Percentiles rank a stretch among this genome's conserved stretches.
These are phyloP conservation scores for Cromileptes altivelis DNA, from an alignment of 2,113 vertebrate species.

Conservation along the genomic window DNA sequence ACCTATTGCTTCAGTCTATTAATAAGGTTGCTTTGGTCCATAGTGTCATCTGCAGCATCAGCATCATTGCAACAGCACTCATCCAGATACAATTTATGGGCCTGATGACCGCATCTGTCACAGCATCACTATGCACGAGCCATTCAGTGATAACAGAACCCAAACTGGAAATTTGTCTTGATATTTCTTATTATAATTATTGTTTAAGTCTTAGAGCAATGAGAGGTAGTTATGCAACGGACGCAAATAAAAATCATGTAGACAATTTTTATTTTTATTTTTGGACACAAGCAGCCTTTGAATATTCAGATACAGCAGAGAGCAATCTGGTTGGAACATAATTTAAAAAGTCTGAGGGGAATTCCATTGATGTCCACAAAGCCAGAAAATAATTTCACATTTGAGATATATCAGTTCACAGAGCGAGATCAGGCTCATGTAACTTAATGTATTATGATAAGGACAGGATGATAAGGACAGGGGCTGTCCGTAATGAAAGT, in stretches of 20 bases:
- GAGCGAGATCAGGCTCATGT: background rate
- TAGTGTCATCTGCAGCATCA: background rate
- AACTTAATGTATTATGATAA: background rate
- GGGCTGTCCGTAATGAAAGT: background rate
- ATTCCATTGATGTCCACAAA: constrained; percentile 6
- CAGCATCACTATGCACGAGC: background rate
- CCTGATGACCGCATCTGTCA: background rate
- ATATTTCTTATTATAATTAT: background rate
- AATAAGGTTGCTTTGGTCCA: background rate
- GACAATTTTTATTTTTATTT: constrained; percentile 4
- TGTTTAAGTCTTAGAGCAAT: background rate
- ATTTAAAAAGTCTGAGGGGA: background rate
- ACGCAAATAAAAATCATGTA: constrained; percentile 1
- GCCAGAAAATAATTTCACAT: background rate
- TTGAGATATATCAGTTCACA: background rate
- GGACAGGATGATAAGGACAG: background rate
- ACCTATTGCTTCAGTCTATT: background rate
- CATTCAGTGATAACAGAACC: background rate
- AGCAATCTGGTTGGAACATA: background rate
- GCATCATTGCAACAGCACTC: background rate
- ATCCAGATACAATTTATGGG: background rate
- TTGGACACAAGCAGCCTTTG: background rate
- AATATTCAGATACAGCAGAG: constrained; percentile 8
- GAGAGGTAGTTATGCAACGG: background rate
- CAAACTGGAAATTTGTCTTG: background rate